phyloP scores from a whole-genome alignment of 37 sponge, comb jelly and placozoan species.

The Chondrosia reniformis region DNA sequence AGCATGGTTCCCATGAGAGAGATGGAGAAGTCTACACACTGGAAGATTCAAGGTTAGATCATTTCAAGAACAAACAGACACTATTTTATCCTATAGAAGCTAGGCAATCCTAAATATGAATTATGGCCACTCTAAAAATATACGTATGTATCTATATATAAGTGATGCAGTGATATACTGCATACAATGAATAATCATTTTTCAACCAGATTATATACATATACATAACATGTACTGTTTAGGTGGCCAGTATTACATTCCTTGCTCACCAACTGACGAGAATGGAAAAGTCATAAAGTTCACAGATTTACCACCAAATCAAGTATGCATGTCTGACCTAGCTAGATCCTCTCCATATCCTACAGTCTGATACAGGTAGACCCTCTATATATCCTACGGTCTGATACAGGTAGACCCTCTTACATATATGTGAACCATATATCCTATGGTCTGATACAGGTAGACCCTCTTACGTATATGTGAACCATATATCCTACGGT shows the following conservation, averaged over 20 bases:
- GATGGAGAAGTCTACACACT: constrained; percentile 45
- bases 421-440: neutral
- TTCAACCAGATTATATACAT: no score
- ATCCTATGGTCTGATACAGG: neutral
- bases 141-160: constrained; percentile 3
- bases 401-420: neutral
- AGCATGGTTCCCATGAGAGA: constrained; percentile 70
- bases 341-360: neutral
- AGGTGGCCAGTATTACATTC: constrained; percentile 16
- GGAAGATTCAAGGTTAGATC: constrained; percentile 43
- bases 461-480: neutral
- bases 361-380: no score
- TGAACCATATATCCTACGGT: neutral
- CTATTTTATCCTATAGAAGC: neutral
- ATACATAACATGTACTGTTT: no score
- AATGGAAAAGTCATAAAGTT: constrained; percentile 9
- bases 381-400: neutral
- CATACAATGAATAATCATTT: no score
- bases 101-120: neutral
- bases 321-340: constrained; percentile 6
- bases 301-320: constrained; percentile 30
- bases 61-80: no score
- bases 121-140: neutral
- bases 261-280: constrained; percentile 22
- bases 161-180: neutral